Evolutionary conservation across 2,797 vertebrate genomes (phyloP).

Genomic region (Scolopax rusticola): DNA sequence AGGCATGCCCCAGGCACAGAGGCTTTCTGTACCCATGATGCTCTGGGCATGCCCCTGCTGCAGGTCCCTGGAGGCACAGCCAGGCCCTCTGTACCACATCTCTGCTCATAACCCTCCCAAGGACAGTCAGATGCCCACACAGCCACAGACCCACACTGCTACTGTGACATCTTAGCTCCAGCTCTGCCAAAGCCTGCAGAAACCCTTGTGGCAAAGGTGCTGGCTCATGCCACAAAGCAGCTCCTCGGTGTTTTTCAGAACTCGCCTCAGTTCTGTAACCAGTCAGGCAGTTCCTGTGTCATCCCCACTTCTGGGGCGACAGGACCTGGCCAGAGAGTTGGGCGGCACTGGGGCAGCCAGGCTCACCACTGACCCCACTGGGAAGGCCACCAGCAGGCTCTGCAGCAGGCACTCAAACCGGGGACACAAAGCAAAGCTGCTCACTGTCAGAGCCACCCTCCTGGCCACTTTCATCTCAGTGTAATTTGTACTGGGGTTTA

Average conservation of each 20-base stretch:
- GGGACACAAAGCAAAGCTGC: accelerated
- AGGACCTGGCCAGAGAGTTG: background rate
- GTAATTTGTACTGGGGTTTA: background rate
- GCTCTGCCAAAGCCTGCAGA: background rate
- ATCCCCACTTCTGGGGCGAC: background rate
- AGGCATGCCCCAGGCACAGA: accelerated
- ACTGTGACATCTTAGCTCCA: accelerated
- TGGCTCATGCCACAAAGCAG: background rate
- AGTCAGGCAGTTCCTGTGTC: background rate
- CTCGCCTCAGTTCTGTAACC: background rate
- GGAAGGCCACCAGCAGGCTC: accelerated
- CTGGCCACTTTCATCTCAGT: background rate
- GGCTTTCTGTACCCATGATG: background rate
- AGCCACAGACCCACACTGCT: accelerated
- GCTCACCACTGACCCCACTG: background rate
- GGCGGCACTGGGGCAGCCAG: accelerated
- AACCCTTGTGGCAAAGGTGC: background rate
- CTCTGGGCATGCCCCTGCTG: background rate
- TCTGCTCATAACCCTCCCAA: background rate
- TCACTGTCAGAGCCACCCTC: accelerated
- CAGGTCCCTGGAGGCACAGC: accelerated
- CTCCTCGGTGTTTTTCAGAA: background rate
- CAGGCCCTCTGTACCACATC: accelerated
- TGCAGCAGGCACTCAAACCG: accelerated
- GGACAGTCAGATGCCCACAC: accelerated